These are phyloP conservation scores for Pararge aegeria DNA, from an alignment of 1,140 invertebrate species.

Conservation along the genomic window DNA sequence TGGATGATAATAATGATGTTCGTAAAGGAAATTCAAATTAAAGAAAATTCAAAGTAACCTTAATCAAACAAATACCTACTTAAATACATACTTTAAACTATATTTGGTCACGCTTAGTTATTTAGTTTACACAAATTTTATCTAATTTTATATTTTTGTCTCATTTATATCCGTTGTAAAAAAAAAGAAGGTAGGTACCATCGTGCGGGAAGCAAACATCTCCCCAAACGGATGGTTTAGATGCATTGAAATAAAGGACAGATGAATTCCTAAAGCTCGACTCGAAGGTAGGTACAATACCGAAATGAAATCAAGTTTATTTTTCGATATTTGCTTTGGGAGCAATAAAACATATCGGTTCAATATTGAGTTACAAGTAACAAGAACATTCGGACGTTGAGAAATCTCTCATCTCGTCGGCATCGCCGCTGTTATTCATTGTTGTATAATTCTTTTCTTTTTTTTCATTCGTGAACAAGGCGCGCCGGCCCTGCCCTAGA, in stretches of 20 bases:
- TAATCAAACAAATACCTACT: no score
- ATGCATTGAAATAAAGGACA: not conserved
- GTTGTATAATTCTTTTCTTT: conserved; percentile 47
- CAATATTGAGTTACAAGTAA: conserved; percentile 70
- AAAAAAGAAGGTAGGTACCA: no score
- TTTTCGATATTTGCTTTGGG: conserved; percentile 23
- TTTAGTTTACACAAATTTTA: no score
- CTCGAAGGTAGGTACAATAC: not conserved
- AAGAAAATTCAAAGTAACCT: no score
- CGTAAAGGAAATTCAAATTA: no score
- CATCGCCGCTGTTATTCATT: conserved; percentile 62
- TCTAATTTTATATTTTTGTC: no score
- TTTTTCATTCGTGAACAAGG: conserved; percentile 49
- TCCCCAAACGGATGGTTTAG: no score
- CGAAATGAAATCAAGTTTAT: conserved; percentile 9
- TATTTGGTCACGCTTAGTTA: no score
- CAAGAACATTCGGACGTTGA: conserved; percentile 46
- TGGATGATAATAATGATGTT: no score
- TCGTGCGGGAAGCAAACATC: no score
- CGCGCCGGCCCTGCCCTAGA: conserved; percentile 68
- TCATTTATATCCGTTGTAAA: no score
- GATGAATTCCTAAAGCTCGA: not conserved
- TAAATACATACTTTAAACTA: no score
- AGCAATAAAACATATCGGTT: conserved; percentile 46
- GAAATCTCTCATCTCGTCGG: conserved; percentile 71